These are phyloP conservation scores for Trogon surrucura DNA, from an alignment of 2,113 vertebrate species.

Conservation along the genomic window DNA sequence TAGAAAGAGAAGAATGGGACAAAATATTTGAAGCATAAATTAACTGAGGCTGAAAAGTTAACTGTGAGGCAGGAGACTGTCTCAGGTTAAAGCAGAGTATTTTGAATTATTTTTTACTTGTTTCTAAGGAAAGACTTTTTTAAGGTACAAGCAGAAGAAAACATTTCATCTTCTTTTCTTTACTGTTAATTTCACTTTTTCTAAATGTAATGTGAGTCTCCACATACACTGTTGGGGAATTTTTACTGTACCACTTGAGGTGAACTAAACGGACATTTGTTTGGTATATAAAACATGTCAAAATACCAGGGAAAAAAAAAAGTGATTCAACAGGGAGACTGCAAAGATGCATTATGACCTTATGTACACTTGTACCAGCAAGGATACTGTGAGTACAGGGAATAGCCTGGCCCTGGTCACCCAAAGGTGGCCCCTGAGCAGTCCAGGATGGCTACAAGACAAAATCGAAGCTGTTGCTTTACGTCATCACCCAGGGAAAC, in stretches of 20 bases:
- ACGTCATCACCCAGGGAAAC: background rate
- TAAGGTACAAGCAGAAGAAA: background rate
- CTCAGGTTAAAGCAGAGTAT: background rate
- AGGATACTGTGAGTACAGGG: rapidly evolving
- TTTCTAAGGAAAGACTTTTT: background rate
- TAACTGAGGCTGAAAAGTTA: background rate
- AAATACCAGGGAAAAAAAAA: background rate
- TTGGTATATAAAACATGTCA: background rate
- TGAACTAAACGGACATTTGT: rapidly evolving
- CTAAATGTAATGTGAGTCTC: background rate
- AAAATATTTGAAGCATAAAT: background rate
- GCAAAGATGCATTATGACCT: background rate
- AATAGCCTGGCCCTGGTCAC: background rate
- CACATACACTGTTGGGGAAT: background rate
- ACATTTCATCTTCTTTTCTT: background rate
- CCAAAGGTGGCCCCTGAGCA: background rate
- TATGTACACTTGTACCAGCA: background rate
- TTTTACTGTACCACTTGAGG: background rate
- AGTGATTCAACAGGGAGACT: background rate
- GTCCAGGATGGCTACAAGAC: background rate
- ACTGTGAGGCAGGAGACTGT: background rate
- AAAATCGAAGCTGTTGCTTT: background rate
- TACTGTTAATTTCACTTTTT: background rate
- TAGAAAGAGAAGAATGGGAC: background rate
- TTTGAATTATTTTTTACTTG: background rate